Evolutionary conservation across 30 jellyfish, hydroid and myxozoan genomes (phyloP).

Genomic region (Catostylus mosaicus): DNA sequence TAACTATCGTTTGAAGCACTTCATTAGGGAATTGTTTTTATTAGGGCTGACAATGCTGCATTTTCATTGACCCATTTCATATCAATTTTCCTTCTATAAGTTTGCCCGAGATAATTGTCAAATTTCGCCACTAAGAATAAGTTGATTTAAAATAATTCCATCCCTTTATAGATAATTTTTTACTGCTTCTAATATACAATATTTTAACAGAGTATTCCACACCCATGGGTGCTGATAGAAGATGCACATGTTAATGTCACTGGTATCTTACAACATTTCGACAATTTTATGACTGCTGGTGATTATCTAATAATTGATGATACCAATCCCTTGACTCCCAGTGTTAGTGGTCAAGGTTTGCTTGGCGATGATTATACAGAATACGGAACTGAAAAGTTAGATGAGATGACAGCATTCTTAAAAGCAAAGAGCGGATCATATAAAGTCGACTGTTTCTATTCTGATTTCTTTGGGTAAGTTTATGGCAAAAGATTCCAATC

Average conservation of each 20-base stretch:
- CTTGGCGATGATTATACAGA: conserved; percentile 42
- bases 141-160: too few relatives aligned
- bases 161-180: too few relatives aligned
- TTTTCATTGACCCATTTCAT: too few relatives aligned
- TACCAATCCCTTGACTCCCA: conserved; percentile 82
- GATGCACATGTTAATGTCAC: conserved; percentile 81
- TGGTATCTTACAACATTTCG: conserved; percentile 85
- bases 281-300: conserved; percentile 70
- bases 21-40: too few relatives aligned
- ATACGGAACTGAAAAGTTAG: conserved; percentile 66
- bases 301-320: conserved; percentile 87
- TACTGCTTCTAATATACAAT: too few relatives aligned
- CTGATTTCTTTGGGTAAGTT: conserved; percentile 82
- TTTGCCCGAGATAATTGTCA: too few relatives aligned
- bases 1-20: too few relatives aligned
- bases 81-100: too few relatives aligned
- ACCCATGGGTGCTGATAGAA: conserved; percentile 87
- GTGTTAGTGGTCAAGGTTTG: conserved; percentile 76
- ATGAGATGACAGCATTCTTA: conserved; percentile 41
- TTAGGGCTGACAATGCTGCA: too few relatives aligned
- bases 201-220: too few relatives aligned
- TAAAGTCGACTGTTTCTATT: conserved; percentile 68
- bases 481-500: too few relatives aligned
- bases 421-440: conserved; percentile 35
- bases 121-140: too few relatives aligned